phyloP scores from a whole-genome alignment of 2,113 vertebrate species.

The Hippocampus guttulatus region DNA sequence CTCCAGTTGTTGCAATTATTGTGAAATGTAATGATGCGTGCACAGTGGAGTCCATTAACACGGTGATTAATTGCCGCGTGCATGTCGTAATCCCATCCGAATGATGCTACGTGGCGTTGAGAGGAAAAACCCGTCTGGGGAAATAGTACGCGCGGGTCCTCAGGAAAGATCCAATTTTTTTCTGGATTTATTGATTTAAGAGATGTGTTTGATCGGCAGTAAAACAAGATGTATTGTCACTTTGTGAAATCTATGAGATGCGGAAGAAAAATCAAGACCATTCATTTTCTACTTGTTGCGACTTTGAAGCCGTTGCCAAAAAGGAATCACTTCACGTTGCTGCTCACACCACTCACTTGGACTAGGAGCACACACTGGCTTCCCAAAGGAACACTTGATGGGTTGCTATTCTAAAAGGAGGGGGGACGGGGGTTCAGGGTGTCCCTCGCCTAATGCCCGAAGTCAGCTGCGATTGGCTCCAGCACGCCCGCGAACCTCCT shows the following conservation, averaged over 20 bases:
- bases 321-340: slow-evolving; percentile 1
- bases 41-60: slow-evolving; percentile 12
- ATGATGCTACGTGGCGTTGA: slow-evolving; percentile 4
- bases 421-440: neutral
- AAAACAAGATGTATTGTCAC: neutral
- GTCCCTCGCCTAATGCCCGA: no score
- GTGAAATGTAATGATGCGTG: slow-evolving; percentile 27
- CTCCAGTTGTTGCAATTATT: slow-evolving; percentile 15
- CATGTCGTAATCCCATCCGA: slow-evolving; percentile 18
- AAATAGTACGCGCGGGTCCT: neutral
- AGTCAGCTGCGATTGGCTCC: no score
- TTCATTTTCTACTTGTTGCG: neutral
- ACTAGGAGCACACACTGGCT: no score
- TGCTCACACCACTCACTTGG: neutral
- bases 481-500: no score
- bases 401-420: neutral
- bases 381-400: neutral
- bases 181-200: neutral
- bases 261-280: neutral
- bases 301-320: neutral
- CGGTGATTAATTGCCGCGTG: slow-evolving; percentile 11
- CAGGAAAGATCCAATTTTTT: neutral
- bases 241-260: neutral
- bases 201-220: neutral
- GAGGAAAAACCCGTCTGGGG: neutral